These are phyloP conservation scores for Pararge aegeria DNA, from an alignment of 1,140 invertebrate genomes.

Conservation along the genomic window DNA sequence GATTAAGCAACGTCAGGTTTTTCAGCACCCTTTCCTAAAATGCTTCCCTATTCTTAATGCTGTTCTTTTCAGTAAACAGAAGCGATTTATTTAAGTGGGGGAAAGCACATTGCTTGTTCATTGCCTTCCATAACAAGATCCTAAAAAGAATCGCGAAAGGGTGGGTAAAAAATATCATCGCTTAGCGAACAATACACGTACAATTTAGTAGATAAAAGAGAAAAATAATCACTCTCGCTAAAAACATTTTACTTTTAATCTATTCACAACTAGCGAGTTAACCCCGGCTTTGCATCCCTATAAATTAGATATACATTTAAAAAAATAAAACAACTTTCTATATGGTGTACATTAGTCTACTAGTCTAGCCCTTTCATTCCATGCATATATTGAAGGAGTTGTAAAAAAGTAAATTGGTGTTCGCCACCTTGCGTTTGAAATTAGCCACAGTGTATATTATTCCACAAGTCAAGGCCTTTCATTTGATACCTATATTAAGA, in stretches of 20 bases:
- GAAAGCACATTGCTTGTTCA: conserved; percentile 50
- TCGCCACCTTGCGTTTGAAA: too few relatives aligned
- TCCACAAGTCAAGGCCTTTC: too few relatives aligned
- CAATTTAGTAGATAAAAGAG: background rate
- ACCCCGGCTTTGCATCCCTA: too few relatives aligned
- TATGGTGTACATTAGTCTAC: too few relatives aligned
- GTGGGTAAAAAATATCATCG: conserved; percentile 51
- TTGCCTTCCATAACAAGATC: conserved; percentile 46
- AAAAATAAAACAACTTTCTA: too few relatives aligned
- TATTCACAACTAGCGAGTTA: too few relatives aligned
- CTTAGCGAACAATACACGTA: conserved; percentile 44
- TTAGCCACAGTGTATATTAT: too few relatives aligned
- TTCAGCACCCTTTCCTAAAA: conserved; percentile 48
- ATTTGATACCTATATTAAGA: too few relatives aligned
- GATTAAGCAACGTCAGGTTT: conserved; percentile 57
- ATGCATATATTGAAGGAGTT: too few relatives aligned
- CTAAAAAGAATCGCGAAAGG: conserved; percentile 39
- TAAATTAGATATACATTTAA: too few relatives aligned
- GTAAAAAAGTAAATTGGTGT: too few relatives aligned
- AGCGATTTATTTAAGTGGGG: conserved; percentile 62
- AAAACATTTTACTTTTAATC: background rate
- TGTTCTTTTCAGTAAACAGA: conserved; percentile 53
- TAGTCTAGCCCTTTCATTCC: too few relatives aligned
- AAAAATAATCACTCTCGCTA: background rate
- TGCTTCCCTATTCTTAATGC: conserved; percentile 44